Percentiles rank a stretch among this genome's conserved stretches.
Evolutionary conservation across 2,888 invertebrate genomes (phyloP).

Genomic region (Tetragnatha montana): DNA sequence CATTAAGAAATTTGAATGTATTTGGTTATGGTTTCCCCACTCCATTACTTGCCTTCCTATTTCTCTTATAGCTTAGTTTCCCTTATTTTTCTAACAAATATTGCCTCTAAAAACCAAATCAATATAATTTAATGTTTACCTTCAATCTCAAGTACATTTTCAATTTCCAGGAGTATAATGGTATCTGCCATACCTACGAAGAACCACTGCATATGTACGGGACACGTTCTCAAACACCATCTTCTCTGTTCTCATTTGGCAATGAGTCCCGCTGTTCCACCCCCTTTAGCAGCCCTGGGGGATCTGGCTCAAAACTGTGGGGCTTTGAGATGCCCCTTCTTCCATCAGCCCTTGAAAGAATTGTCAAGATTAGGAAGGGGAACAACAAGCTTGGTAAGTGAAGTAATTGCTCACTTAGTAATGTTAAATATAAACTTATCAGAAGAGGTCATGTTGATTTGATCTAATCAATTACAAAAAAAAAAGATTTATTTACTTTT

Average conservation of each 20-base stretch:
- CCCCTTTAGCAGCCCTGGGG: constrained; percentile 70
- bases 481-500: no score
- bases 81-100: no score
- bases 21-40: no score
- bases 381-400: constrained; percentile 79
- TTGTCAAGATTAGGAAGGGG: constrained; percentile 79
- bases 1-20: no score
- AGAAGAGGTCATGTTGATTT: no score
- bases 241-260: constrained; percentile 68
- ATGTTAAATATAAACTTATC: no score
- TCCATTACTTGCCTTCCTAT: no score
- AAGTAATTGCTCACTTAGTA: not conserved
- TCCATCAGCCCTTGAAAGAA: constrained; percentile 79
- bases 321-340: constrained; percentile 75
- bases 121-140: no score
- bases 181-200: constrained; percentile 60
- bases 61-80: no score
- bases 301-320: constrained; percentile 65
- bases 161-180: constrained; percentile 57
- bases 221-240: constrained; percentile 69
- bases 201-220: constrained; percentile 44
- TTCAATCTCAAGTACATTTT: not conserved
- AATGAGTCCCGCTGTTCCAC: constrained; percentile 71
- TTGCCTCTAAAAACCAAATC: no score
- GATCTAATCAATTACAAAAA: no score